Evolutionary conservation across 2,888 invertebrate species (phyloP).

Genomic region (Amblyjoppa proteus): DNA sequence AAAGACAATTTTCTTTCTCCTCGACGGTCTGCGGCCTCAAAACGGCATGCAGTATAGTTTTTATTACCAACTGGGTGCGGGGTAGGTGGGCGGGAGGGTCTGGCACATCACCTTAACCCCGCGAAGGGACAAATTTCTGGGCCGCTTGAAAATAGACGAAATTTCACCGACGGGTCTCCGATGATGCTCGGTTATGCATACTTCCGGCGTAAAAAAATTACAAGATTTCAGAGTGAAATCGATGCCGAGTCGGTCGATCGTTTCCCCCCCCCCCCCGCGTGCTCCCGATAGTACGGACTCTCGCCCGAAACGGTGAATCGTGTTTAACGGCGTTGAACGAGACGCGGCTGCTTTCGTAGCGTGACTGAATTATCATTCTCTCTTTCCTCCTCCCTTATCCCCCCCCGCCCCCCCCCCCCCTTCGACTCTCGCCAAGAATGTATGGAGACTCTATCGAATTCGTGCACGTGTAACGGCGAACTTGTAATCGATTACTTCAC

Average conservation of each 20-base stretch:
- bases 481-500: conserved; percentile 23
- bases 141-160: too few species aligned
- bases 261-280: too few species aligned
- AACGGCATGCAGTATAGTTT: too few species aligned
- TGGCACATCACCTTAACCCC: too few species aligned
- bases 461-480: conserved; percentile 38
- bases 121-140: too few species aligned
- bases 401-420: conserved; percentile 9
- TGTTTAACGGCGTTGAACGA: conserved; percentile 62
- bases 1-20: too few species aligned
- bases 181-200: too few species aligned
- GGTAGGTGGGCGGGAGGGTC: too few species aligned
- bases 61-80: too few species aligned
- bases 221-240: conserved; percentile 2
- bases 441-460: conserved; percentile 24
- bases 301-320: conserved; percentile 53
- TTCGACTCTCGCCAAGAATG: conserved; percentile 28
- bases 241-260: background rate
- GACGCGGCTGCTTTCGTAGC: conserved; percentile 50
- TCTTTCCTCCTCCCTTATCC: conserved; percentile 19
- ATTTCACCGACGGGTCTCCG: too few species aligned
- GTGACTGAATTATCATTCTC: conserved; percentile 64
- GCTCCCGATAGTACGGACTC: conserved; percentile 1
- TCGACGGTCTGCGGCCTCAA: too few species aligned
- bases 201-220: too few species aligned